Evolutionary conservation across 2,113 vertebrate genomes (phyloP).

Genomic region (Varanus komodoensis): DNA sequence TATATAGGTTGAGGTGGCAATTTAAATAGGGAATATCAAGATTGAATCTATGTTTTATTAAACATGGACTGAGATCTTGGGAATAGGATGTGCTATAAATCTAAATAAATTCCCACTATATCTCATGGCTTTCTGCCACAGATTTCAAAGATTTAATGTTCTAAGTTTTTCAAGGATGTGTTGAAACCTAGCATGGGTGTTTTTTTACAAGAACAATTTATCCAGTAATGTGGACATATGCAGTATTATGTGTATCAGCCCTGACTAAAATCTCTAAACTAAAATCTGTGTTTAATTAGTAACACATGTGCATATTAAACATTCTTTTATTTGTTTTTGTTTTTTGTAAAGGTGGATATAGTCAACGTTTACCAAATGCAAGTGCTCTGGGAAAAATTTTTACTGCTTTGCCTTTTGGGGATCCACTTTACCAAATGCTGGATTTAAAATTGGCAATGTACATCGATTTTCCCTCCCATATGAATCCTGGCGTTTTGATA

Average conservation of each 20-base stretch:
- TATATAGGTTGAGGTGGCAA: neutral
- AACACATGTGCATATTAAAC: neutral
- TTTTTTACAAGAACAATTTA: neutral
- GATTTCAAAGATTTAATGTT: neutral
- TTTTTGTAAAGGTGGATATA: constrained; percentile 86
- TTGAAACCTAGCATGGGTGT: neutral
- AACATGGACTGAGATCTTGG: neutral
- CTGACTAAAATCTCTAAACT: neutral
- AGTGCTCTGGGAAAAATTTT: constrained; percentile 96
- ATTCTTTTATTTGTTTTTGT: constrained; percentile 21
- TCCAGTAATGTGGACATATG: neutral
- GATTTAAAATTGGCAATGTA: constrained; percentile 96
- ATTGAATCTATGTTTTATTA: neutral
- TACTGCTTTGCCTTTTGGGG: constrained; percentile 86
- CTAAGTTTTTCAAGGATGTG: neutral
- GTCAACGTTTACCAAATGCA: constrained; percentile 91
- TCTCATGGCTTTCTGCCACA: neutral
- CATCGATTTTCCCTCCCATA: constrained; percentile 88
- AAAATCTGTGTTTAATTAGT: rapidly evolving
- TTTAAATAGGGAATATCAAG: neutral
- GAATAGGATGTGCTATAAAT: neutral
- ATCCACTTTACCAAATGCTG: constrained; percentile 92
- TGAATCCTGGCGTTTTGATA: constrained; percentile 90
- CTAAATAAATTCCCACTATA: neutral
- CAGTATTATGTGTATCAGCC: neutral